phyloP scores from a whole-genome alignment of 2,113 vertebrate genomes.

The Cryptotis parvus region DNA sequence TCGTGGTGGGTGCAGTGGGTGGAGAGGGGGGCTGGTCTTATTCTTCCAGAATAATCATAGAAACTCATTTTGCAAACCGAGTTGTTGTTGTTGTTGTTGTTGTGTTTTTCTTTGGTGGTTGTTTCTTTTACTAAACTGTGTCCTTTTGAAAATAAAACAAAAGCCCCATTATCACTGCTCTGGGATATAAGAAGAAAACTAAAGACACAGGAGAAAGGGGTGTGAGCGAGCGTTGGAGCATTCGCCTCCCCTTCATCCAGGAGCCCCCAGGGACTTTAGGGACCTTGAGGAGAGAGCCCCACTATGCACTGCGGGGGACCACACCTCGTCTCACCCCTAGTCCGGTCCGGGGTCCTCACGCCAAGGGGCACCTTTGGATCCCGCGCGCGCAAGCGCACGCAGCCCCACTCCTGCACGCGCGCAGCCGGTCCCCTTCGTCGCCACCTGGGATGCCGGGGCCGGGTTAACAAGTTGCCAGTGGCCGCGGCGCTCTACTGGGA shows the following conservation, averaged over 20 bases:
- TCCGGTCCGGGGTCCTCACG: background rate
- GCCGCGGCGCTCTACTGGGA: background rate
- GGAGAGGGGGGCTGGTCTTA: background rate
- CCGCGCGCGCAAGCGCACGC: no score
- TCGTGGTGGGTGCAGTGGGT: background rate
- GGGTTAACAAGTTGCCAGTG: background rate
- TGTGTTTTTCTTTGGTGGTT: no score
- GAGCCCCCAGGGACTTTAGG: background rate
- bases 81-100: background rate
- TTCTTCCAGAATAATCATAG: background rate
- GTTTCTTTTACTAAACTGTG: no score
- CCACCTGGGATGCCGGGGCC: background rate
- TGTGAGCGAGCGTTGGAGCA: background rate
- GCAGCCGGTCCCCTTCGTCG: background rate
- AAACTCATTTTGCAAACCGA: conserved; percentile 73
- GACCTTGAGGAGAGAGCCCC: no score
- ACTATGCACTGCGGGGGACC: no score
- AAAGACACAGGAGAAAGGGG: background rate
- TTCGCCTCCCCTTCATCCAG: background rate
- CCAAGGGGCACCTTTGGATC: background rate
- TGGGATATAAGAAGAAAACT: conserved; percentile 15
- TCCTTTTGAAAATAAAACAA: background rate
- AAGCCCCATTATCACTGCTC: background rate
- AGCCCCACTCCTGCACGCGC: background rate
- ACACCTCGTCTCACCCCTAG: background rate